A percentile compares a stretch with the other conserved stretches of the same genome.
phyloP scores from a whole-genome alignment of 1,140 invertebrate species.

The Lepidurus apus region DNA sequence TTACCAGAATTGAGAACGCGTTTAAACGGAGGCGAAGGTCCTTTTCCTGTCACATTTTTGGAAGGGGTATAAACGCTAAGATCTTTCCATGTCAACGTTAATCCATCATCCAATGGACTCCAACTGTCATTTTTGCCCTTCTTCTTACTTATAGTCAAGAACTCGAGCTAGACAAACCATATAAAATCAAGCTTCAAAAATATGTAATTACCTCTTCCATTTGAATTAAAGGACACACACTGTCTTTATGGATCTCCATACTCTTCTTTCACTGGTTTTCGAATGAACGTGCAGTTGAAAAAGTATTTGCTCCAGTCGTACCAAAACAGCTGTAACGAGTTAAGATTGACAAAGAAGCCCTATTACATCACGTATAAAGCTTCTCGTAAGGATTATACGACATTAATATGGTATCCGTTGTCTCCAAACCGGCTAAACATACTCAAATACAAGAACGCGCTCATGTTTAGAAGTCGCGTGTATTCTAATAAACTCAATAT shows the following conservation, averaged over 20 bases:
- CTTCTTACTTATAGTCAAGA: conserved; percentile 14
- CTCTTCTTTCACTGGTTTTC: background rate
- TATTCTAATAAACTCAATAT: conserved; percentile 1
- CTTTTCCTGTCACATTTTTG: conserved; percentile 22
- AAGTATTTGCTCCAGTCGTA: background rate
- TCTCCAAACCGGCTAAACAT: background rate
- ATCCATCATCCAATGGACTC: conserved; percentile 45
- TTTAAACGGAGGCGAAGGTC: conserved; percentile 48
- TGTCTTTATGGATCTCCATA: background rate
- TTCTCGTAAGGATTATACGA: background rate
- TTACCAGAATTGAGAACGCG: conserved; percentile 63
- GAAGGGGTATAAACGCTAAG: conserved; percentile 56
- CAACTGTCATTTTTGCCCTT: conserved; percentile 23
- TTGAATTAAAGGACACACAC: background rate
- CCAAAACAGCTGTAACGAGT: background rate
- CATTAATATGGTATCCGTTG: conserved; percentile 3
- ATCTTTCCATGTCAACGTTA: conserved; percentile 68
- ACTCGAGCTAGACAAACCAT: background rate
- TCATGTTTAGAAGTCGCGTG: background rate
- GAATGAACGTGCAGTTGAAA: background rate
- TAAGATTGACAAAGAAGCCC: background rate
- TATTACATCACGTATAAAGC: background rate
- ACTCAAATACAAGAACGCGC: background rate
- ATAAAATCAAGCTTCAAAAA: background rate
- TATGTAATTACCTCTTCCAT: background rate